phyloP scores from a whole-genome alignment of 2,113 vertebrate species.

The Rallus limicola region DNA sequence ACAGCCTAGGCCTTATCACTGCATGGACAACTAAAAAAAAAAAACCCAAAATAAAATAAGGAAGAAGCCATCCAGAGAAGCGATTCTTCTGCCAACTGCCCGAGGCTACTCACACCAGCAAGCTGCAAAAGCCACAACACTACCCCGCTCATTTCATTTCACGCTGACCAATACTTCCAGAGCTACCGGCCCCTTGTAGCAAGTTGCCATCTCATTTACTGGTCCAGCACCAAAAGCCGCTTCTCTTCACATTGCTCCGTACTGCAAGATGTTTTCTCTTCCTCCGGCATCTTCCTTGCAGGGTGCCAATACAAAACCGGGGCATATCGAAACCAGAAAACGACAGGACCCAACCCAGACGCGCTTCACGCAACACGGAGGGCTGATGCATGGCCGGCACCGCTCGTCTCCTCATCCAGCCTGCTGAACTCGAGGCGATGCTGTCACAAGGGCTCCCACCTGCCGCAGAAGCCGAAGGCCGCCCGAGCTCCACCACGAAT shows the following conservation, averaged over 20 bases:
- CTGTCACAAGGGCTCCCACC: neutral
- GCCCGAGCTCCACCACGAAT: neutral
- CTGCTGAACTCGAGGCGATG: neutral
- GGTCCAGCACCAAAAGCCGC: neutral
- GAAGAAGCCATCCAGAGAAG: neutral
- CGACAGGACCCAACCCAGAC: neutral
- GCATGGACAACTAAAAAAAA: neutral
- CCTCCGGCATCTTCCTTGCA: neutral
- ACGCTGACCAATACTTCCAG: neutral
- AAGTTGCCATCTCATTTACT: neutral
- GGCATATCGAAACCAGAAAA: neutral
- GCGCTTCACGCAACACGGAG: fast-evolving
- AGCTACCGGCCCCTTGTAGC: neutral
- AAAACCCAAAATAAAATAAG: no score
- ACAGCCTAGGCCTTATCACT: neutral
- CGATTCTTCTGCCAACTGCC: neutral
- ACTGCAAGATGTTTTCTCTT: neutral
- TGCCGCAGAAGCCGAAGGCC: neutral
- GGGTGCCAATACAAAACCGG: neutral
- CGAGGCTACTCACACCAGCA: neutral
- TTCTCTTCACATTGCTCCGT: neutral
- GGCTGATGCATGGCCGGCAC: neutral
- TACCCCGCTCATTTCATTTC: neutral
- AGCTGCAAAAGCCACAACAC: neutral
- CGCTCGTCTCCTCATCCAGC: neutral